Evolutionary conservation across 1,140 invertebrate species (phyloP), one percentile per base, ranked within the genome.

Genomic region (Potamilus streckersoni): DNA sequence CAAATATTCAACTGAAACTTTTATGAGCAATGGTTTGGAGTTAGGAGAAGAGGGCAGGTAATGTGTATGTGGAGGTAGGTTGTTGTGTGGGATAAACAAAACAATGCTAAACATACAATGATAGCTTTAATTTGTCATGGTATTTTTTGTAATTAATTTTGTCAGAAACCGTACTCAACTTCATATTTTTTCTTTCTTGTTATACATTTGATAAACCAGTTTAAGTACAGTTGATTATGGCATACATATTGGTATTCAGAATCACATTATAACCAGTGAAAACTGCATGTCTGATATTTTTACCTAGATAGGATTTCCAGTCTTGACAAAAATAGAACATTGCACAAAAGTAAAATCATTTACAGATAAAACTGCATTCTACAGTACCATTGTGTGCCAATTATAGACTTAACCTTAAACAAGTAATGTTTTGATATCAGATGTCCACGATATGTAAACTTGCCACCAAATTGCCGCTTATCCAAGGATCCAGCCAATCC

Each of bases 391-490:
- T 49, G 38, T 49, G 38, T 49, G 4, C 65, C 16, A 27, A 27
- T 19, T 27, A 31, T 31, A 31, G 65, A 67, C 38, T 49, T 49
- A 49, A 49, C 38, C 6, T 49, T 49, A n/a, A 59, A 49, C 11
- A 11, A 49, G 5, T 49, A 49, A 8, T 49, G 38, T 59, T 58
- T 58, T 66, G 15, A 31, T 76, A 76, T 65, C 74, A 85, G 84
- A 61, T 85, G 84, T 76, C 58, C 74, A 15, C 76, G 73, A 69
- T 79, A 82, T 66, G 74, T 71, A 17, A 72, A 82, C 59, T 23
- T 85, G 13, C 84, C 84, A 58, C 66, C 80, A 5, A 80, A 80
- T 72, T 85, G 84, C 78, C 78, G 76, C 8, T 63, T 84, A 58
- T 74, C 80, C 19, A 73, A 75, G 19, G 84, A 85, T 71, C 80